Evolutionary conservation across 2,888 invertebrate species (phyloP).

Genomic region (Eledona agricola): DNA sequence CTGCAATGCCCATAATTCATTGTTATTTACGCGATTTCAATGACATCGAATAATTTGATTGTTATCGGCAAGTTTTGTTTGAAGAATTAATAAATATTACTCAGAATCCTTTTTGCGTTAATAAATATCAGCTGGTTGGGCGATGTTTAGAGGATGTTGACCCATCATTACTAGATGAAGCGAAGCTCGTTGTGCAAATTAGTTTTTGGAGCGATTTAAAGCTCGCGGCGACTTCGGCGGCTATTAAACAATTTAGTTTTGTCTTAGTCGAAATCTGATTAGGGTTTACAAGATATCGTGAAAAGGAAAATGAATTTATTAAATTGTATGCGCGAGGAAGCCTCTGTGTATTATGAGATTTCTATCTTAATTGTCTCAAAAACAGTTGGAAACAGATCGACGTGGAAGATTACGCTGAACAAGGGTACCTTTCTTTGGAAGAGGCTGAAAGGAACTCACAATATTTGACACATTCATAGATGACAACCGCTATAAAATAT

Average conservation of each 20-base stretch:
- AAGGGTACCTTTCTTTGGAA: constrained; percentile 7
- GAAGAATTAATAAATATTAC: constrained; percentile 4
- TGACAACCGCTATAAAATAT: not conserved
- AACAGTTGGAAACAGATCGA: constrained; percentile 29
- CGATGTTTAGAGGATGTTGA: constrained; percentile 9
- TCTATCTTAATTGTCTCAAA: constrained; percentile 24
- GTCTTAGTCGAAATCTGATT: no score
- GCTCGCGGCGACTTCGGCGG: not conserved
- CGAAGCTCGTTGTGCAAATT: constrained; percentile 20
- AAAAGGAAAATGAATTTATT: constrained; percentile 20
- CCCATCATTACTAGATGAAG: constrained; percentile 9
- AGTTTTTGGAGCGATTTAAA: constrained; percentile 8
- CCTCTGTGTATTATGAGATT: constrained; percentile 19
- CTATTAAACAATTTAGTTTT: no score
- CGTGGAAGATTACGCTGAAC: constrained; percentile 18
- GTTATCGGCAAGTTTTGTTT: constrained; percentile 19
- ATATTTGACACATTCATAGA: constrained; percentile 4
- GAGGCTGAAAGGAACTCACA: not conserved
- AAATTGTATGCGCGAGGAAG: constrained; percentile 18
- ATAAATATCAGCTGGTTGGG: constrained; percentile 1
- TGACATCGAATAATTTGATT: constrained; percentile 16
- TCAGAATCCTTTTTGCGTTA: not conserved
- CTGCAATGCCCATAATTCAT: constrained; percentile 15
- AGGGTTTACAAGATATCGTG: no score
- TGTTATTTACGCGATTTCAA: constrained; percentile 9